Evolutionary conservation across 2,888 invertebrate species (phyloP).

Genomic region (Brachyptera putata): DNA sequence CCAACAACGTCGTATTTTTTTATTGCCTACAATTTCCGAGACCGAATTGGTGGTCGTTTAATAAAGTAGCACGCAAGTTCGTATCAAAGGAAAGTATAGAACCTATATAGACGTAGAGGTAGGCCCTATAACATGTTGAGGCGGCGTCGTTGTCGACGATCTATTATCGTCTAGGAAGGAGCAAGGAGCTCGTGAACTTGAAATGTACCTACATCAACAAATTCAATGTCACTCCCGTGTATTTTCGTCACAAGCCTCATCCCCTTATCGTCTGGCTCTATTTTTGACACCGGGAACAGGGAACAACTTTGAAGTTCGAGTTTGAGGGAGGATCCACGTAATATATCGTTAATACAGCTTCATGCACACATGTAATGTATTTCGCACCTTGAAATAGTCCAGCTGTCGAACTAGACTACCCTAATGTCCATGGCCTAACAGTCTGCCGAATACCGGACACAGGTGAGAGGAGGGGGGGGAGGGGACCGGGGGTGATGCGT

Average conservation of each 20-base stretch:
- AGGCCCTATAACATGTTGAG: too few species aligned
- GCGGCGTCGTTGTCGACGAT: too few species aligned
- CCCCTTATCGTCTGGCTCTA: slow-evolving; percentile 26
- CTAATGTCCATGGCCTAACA: background rate
- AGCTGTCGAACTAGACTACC: background rate
- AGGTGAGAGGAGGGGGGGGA: slow-evolving; percentile 11
- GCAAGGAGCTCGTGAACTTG: slow-evolving; percentile 13
- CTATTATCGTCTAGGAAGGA: too few species aligned
- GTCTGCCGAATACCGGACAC: slow-evolving; percentile 8
- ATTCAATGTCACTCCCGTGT: slow-evolving; percentile 13
- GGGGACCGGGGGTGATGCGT: background rate
- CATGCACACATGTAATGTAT: background rate
- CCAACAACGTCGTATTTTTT: too few species aligned
- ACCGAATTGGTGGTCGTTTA: too few species aligned
- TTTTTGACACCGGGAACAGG: slow-evolving; percentile 13
- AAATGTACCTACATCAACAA: slow-evolving; percentile 11
- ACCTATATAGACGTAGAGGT: too few species aligned
- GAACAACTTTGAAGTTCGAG: background rate
- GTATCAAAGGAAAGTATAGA: too few species aligned
- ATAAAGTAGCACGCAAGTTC: too few species aligned
- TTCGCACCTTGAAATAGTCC: slow-evolving; percentile 10
- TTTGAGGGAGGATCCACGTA: too few species aligned
- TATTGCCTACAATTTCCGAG: too few species aligned
- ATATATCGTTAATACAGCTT: too few species aligned
- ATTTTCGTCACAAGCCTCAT: slow-evolving; percentile 21